Conservation (phyloP, 1,140 invertebrate species). For the Pissodes strobi region DNA sequence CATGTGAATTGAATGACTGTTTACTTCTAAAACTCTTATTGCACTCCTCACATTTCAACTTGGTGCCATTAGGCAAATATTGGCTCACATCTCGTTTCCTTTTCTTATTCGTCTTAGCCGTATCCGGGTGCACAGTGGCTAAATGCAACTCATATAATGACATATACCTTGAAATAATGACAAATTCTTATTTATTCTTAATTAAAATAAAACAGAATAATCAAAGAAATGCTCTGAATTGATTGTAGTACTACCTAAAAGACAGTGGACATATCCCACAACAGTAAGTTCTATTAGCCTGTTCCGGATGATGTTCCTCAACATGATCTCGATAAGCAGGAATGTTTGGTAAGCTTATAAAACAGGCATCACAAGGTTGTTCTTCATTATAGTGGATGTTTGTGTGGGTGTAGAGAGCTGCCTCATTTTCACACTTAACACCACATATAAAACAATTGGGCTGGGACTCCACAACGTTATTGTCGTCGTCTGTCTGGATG, state of each 20-base stretch:
- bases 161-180: no score
- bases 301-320: conserved; percentile 14
- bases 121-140: conserved; percentile 7
- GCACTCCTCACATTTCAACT: conserved; percentile 23
- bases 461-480: no score
- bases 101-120: neutral
- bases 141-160: conserved; percentile 29
- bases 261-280: conserved; percentile 20
- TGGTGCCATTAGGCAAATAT: neutral
- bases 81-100: neutral
- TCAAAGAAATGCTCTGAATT: no score
- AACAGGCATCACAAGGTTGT: conserved; percentile 19
- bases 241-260: no score
- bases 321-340: conserved; percentile 20
- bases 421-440: conserved; percentile 14
- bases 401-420: conserved; percentile 17
- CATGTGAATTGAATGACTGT: conserved; percentile 2
- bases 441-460: conserved; percentile 21
- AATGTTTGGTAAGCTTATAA: conserved; percentile 14
- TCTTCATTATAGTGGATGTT: conserved; percentile 27
- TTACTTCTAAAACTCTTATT: conserved; percentile 15
- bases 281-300: neutral
- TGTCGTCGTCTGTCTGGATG: conserved; percentile 16
- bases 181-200: no score
- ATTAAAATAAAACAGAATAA: no score